phyloP scores from a whole-genome alignment of 2,888 invertebrate species.

The Vanessa cardui region DNA sequence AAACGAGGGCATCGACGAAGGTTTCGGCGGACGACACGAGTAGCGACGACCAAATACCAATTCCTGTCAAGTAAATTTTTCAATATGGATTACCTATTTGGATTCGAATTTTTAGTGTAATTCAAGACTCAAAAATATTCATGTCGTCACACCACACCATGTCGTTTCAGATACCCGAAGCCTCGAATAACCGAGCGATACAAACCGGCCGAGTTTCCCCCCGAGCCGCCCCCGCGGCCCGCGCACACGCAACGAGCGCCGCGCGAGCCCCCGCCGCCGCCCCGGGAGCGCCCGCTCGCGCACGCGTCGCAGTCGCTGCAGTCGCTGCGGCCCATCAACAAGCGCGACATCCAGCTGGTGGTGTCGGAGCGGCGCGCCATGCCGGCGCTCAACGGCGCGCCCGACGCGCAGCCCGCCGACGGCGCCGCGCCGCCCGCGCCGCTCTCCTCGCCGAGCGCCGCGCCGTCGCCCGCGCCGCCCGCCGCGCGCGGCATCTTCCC shows the following conservation, averaged over 20 bases:
- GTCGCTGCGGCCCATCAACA: conserved; percentile 66
- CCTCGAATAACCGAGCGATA: conserved; percentile 37
- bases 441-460: conserved; percentile 20
- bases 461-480: conserved; percentile 25
- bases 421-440: conserved; percentile 28
- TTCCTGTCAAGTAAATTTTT: conserved; percentile 30
- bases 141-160: too few relatives aligned
- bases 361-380: conserved; percentile 57
- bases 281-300: conserved; percentile 38
- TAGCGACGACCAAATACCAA: conserved; percentile 18
- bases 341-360: conserved; percentile 68
- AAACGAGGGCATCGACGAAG: conserved; percentile 15
- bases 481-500: conserved; percentile 81
- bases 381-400: conserved; percentile 59
- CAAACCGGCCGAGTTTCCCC: conserved; percentile 26
- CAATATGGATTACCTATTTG: background rate
- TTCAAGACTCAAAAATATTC: too few relatives aligned
- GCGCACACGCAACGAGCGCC: conserved; percentile 6
- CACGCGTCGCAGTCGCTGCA: conserved; percentile 54
- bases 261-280: conserved; percentile 34
- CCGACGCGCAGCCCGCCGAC: conserved; percentile 44
- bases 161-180: conserved; percentile 34
- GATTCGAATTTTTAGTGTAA: background rate
- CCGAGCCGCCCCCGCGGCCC: conserved; percentile 37
- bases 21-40: conserved; percentile 15